These are phyloP conservation scores for Zaprionus camerounensis DNA, from an alignment of 1,140 invertebrate genomes.

Conservation along the genomic window DNA sequence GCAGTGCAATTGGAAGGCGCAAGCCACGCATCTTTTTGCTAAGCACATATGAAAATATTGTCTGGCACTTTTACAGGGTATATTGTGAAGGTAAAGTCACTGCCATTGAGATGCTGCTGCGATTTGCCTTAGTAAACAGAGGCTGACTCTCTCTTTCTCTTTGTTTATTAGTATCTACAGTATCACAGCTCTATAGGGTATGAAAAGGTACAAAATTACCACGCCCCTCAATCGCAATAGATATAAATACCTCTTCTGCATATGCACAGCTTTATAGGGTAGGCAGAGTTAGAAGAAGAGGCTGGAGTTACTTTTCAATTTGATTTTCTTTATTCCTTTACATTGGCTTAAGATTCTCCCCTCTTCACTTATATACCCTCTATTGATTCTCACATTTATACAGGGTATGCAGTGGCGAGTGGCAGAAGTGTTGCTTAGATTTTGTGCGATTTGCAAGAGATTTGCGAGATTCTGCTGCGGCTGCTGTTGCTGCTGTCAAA, in stretches of 20 bases:
- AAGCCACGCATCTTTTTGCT: neutral
- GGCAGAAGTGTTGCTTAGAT: slow-evolving; percentile 22
- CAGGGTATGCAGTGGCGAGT: slow-evolving; percentile 2
- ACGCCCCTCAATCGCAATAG: no score
- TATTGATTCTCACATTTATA: neutral
- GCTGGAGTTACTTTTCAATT: neutral
- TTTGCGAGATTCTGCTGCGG: slow-evolving; percentile 33
- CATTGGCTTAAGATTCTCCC: neutral
- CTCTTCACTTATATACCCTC: neutral
- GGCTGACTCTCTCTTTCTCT: neutral
- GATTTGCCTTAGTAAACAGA: neutral
- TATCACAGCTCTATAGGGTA: neutral
- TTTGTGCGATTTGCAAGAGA: slow-evolving; percentile 39
- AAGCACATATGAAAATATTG: neutral
- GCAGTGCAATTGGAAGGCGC: neutral
- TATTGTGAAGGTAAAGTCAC: neutral
- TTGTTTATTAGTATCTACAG: no score
- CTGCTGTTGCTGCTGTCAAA: slow-evolving; percentile 57
- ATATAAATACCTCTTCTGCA: no score
- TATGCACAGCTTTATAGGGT: neutral
- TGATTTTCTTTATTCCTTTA: neutral
- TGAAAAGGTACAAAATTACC: neutral
- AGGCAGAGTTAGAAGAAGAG: neutral
- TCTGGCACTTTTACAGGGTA: neutral
- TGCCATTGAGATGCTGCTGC: neutral